Conservation (phyloP, 2,113 vertebrate genomes). For the Gulo gulo region DNA sequence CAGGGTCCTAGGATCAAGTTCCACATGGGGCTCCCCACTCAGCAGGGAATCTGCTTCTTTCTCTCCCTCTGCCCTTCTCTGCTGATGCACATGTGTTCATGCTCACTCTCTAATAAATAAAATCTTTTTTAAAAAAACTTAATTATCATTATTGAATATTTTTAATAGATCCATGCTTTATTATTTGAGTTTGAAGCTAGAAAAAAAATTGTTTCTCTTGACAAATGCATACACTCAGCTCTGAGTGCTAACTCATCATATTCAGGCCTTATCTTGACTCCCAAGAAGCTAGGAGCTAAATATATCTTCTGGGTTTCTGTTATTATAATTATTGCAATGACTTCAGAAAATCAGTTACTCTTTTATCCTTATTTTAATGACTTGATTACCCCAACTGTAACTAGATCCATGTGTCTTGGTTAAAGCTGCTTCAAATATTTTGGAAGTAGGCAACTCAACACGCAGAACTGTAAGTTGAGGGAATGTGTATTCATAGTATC, state of each 20-base stretch:
- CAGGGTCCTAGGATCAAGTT: background rate
- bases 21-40: no score
- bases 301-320: background rate
- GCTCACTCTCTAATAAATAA: no score
- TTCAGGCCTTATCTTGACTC: background rate
- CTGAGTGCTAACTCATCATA: background rate
- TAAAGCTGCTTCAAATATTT: background rate
- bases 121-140: background rate
- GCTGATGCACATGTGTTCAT: background rate
- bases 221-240: background rate
- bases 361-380: background rate
- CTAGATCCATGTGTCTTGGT: background rate
- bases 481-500: background rate
- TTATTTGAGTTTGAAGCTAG: background rate
- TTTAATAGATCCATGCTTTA: background rate
- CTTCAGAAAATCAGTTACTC: background rate
- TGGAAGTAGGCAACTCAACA: background rate
- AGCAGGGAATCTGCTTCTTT: background rate
- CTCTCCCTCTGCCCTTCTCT: background rate
- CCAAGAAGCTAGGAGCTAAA: background rate
- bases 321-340: slow-evolving; percentile 16
- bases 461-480: background rate
- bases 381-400: background rate
- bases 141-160: background rate
- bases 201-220: background rate